Conservation (phyloP, 2,888 invertebrate genomes). For the Ptycholaimellus sp. region DNA sequence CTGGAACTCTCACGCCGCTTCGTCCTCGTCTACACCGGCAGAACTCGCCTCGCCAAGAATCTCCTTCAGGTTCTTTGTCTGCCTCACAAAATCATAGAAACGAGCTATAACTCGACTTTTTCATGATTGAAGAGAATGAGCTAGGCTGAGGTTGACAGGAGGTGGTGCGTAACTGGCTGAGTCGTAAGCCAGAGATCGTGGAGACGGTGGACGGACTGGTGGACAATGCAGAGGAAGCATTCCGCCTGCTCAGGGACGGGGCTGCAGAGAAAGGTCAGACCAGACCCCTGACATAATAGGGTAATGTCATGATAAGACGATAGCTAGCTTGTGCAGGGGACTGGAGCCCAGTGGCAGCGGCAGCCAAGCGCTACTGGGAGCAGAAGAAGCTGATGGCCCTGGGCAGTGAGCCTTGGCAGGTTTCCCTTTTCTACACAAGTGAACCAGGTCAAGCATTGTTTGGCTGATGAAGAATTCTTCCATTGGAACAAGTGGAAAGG, state of each 20-base stretch:
- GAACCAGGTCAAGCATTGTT: too few species aligned
- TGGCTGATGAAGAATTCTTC: too few species aligned
- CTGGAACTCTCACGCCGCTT: slow-evolving; percentile 27
- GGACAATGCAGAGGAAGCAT: slow-evolving; percentile 21
- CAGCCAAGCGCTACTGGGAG: slow-evolving; percentile 27
- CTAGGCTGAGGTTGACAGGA: too few species aligned
- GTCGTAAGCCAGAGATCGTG: slow-evolving; percentile 27
- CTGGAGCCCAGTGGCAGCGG: slow-evolving; percentile 21
- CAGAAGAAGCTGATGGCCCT: slow-evolving; percentile 30
- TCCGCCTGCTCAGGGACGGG: not conserved
- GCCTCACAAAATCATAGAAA: too few species aligned
- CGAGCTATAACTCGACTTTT: too few species aligned
- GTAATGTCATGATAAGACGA: not conserved
- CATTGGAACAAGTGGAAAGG: too few species aligned
- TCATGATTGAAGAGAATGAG: too few species aligned
- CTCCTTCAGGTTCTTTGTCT: slow-evolving; percentile 28
- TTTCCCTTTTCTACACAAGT: too few species aligned
- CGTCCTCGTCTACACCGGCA: slow-evolving; percentile 34
- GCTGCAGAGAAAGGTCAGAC: not conserved
- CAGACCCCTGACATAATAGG: not conserved
- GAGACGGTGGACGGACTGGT: slow-evolving; percentile 26
- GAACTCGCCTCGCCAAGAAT: slow-evolving; percentile 34
- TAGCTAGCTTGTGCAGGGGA: slow-evolving; percentile 23
- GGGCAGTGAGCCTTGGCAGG: slow-evolving; percentile 27
- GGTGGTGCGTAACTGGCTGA: slow-evolving; percentile 31